These are phyloP conservation scores for Eutolmus rufibarbis DNA, from an alignment of 2,888 invertebrate species.

Conservation along the genomic window DNA sequence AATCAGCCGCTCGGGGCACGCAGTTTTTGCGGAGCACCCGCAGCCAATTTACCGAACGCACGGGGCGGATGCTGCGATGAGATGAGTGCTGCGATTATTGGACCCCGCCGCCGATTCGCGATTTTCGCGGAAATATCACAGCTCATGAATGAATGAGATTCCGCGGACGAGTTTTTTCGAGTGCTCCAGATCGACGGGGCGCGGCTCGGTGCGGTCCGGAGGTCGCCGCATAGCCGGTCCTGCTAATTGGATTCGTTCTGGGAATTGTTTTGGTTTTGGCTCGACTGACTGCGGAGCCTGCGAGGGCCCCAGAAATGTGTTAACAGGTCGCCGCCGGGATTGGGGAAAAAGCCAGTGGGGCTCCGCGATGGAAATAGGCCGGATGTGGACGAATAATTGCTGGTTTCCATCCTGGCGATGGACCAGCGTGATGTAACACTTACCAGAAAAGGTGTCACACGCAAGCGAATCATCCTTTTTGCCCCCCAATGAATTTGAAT, in stretches of 20 bases:
- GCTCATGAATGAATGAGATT: constrained; percentile 28
- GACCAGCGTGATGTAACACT: neutral
- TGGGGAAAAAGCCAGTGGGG: neutral
- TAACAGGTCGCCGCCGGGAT: constrained; percentile 6
- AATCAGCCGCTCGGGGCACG: constrained; percentile 14
- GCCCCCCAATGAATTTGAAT: neutral
- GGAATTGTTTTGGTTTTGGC: constrained; percentile 8
- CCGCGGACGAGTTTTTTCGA: neutral
- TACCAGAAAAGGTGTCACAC: neutral
- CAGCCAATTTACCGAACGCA: constrained; percentile 15
- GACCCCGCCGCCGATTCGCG: neutral
- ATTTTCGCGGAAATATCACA: constrained; percentile 27
- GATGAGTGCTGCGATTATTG: constrained; percentile 7
- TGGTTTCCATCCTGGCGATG: neutral
- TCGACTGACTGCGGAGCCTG: neutral
- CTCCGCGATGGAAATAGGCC: neutral
- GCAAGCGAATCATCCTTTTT: neutral
- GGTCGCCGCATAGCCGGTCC: neutral
- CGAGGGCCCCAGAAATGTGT: neutral
- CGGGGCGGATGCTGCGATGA: neutral
- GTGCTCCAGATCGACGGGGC: neutral
- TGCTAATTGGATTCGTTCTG: constrained; percentile 29
- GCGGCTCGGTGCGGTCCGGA: neutral
- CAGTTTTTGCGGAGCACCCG: neutral
- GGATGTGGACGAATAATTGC: neutral